These are phyloP conservation scores for Ophiodon elongatus DNA, from an alignment of 2,113 vertebrate species.

Conservation along the genomic window DNA sequence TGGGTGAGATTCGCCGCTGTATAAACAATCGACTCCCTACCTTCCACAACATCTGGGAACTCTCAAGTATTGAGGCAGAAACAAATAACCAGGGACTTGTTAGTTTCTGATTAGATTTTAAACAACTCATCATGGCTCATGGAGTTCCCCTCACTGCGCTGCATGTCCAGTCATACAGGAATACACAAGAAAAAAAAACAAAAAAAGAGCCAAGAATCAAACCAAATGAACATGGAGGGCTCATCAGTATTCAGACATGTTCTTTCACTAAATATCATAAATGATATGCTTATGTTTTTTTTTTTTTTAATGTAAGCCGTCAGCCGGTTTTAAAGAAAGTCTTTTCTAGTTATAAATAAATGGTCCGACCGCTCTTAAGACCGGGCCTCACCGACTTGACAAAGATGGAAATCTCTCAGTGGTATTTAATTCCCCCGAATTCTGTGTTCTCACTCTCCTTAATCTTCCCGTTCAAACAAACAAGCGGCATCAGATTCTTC, in stretches of 20 bases:
- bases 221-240: constrained; percentile 53
- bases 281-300: neutral
- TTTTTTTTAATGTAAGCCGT: neutral
- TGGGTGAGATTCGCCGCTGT: constrained; percentile 86
- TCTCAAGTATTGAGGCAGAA: constrained; percentile 85
- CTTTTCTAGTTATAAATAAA: constrained; percentile 59
- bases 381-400: constrained; percentile 32
- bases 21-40: constrained; percentile 89
- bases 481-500: constrained; percentile 91
- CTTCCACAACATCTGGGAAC: constrained; percentile 88
- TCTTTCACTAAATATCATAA: constrained; percentile 8
- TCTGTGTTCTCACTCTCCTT: constrained; percentile 87
- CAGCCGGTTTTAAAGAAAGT: constrained; percentile 25
- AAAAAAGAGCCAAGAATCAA: constrained; percentile 37
- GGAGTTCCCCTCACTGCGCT: constrained; percentile 71
- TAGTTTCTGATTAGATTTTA: constrained; percentile 88
- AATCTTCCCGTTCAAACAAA: constrained; percentile 96
- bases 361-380: constrained; percentile 18
- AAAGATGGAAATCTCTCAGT: constrained; percentile 89
- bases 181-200: constrained; percentile 54
- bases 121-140: constrained; percentile 84
- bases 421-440: constrained; percentile 92
- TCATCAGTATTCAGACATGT: constrained; percentile 37
- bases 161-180: constrained; percentile 58
- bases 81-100: constrained; percentile 87